These are phyloP conservation scores for Euzophera pinguis DNA, from an alignment of 2,888 invertebrate genomes.

Conservation along the genomic window DNA sequence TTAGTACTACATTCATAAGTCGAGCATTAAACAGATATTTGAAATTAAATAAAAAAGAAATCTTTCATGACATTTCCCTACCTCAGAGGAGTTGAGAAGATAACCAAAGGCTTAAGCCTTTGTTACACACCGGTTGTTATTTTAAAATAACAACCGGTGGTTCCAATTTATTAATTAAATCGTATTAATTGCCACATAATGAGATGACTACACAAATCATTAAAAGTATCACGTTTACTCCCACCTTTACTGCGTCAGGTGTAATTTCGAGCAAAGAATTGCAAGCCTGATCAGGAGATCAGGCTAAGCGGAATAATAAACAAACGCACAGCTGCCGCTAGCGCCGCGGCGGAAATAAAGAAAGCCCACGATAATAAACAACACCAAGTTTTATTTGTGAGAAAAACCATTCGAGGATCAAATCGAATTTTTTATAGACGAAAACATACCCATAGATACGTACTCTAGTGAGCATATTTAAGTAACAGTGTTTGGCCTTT, in stretches of 20 bases:
- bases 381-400: conserved; percentile 65
- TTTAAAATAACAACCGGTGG: too few relatives aligned
- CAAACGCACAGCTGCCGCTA: conserved; percentile 59
- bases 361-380: conserved; percentile 61
- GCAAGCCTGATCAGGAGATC: conserved; percentile 30
- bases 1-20: too few relatives aligned
- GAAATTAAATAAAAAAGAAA: too few relatives aligned
- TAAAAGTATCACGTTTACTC: not conserved
- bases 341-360: conserved; percentile 61
- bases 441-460: conserved; percentile 46
- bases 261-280: conserved; percentile 40
- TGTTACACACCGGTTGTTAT: too few relatives aligned
- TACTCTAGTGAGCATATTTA: conserved; percentile 27
- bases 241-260: conserved; percentile 33
- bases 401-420: conserved; percentile 65
- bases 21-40: too few relatives aligned
- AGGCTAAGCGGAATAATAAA: conserved; percentile 60
- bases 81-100: too few relatives aligned
- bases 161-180: too few relatives aligned
- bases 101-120: too few relatives aligned
- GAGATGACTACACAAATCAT: not conserved
- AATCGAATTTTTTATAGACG: conserved; percentile 47
- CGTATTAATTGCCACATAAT: too few relatives aligned
- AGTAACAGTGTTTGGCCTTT: too few relatives aligned
- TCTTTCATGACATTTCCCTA: too few relatives aligned